phyloP scores from a whole-genome alignment of 2,113 vertebrate genomes.

The Scytalopus superciliaris region DNA sequence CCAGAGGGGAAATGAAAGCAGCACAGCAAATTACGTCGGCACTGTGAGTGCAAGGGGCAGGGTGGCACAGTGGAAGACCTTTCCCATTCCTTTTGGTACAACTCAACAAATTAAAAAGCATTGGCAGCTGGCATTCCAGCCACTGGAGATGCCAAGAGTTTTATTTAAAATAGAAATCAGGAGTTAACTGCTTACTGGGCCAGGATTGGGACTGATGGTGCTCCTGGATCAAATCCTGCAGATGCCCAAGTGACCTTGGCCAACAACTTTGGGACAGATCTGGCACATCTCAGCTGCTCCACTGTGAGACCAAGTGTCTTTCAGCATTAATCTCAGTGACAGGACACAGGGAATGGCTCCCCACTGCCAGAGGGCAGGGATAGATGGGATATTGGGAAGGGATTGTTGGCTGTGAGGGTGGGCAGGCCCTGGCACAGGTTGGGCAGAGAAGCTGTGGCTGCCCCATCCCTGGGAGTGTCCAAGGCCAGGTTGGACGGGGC shows the following conservation, averaged over 20 bases:
- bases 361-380: background rate
- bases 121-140: background rate
- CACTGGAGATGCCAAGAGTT: background rate
- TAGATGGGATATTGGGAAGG: background rate
- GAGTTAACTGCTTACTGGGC: background rate
- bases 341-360: background rate
- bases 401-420: background rate
- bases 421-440: background rate
- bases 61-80: background rate
- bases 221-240: background rate
- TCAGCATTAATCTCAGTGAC: accelerated
- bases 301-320: accelerated
- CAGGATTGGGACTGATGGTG: accelerated
- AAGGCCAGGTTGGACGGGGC: background rate
- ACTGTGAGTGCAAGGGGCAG: background rate
- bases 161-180: background rate
- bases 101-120: background rate
- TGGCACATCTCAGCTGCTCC: background rate
- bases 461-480: background rate
- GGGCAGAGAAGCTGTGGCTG: background rate
- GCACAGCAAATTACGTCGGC: background rate
- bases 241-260: background rate
- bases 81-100: background rate
- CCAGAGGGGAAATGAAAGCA: background rate
- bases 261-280: background rate